Evolutionary conservation across 1,140 invertebrate genomes (phyloP), one percentile per base, ranked within the genome.

Genomic region (Plodia interpunctella): DNA sequence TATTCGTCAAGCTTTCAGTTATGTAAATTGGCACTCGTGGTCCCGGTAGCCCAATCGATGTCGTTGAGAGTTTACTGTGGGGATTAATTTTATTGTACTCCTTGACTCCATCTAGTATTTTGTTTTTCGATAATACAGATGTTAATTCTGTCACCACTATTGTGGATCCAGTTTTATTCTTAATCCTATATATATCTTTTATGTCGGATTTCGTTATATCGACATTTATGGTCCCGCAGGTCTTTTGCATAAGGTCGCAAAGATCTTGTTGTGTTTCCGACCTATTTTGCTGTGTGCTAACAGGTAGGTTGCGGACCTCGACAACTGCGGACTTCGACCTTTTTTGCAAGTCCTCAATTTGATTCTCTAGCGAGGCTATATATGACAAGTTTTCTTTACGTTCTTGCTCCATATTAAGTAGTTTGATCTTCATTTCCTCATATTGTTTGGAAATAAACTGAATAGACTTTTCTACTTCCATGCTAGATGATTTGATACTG

Each of bases 261-360:
- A 62, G 50, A n/a, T 57, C 55, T 18, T 57, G 55, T 35, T 62
- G 35, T 44, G 60, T 57, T 13, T 62, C 55, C 9, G 3, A 6
- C 28, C 49, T 55, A 35, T 20, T 32, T 28, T 49, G 17, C 25
- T 49, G 4, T 0, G 38, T 4, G 1, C 5, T 5, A 5, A 49
- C 18, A 6, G 59, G 59, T 18, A 62, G 6, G 20, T 62, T 62
- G 3, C 55, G 28, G 25, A 62, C 17, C 44, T 62, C 60, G 32
- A 62, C 20, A 15, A 44, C 32, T 57, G 55, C 25, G 19, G 20
- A 62, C 32, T 55, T 50, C 13, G 5, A 13, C 30, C 18, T 57
- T 57, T 49, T 44, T 54, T 62, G 20, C 19, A 57, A 18, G 8
- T 62, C 51, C 6, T 62, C 55, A 32, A 62, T 19, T 38, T 57